A percentile compares a stretch with the other conserved stretches of the same genome.
phyloP scores from a whole-genome alignment of 2,113 vertebrate species.

The Carassius auratus region DNA sequence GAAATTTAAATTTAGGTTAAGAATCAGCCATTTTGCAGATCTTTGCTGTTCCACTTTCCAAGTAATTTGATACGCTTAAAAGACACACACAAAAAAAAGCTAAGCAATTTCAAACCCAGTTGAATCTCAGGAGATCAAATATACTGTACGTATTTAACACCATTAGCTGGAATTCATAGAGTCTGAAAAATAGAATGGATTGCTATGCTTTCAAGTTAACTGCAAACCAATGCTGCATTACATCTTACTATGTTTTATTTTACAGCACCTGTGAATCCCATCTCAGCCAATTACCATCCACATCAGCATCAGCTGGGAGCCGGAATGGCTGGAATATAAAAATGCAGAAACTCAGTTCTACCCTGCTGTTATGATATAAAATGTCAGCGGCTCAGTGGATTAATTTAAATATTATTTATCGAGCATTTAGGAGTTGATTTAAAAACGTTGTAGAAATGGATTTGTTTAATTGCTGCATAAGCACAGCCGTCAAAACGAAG shows the following conservation, averaged over 20 bases:
- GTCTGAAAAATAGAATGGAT: not conserved
- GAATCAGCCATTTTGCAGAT: not conserved
- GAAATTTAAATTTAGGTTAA: constrained; percentile 26
- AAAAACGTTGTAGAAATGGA: not conserved
- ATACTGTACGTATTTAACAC: not conserved
- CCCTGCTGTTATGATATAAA: not conserved
- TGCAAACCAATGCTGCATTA: not conserved
- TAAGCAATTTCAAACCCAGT: not conserved
- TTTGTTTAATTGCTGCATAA: not conserved
- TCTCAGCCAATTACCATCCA: constrained; percentile 10
- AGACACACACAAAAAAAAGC: not conserved
- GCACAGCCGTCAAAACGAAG: not conserved
- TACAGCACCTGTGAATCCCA: constrained; percentile 15
- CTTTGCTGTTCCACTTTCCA: too few species aligned
- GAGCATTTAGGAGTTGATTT: not conserved
- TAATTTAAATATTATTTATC: not conserved
- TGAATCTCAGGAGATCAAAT: not conserved
- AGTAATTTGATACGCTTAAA: too few species aligned
- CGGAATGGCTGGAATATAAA: constrained; percentile 2
- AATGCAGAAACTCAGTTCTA: constrained; percentile 15
- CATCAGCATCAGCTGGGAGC: constrained; percentile 5
- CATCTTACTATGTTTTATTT: not conserved
- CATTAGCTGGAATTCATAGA: not conserved
- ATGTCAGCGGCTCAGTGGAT: constrained; percentile 20
- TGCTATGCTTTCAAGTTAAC: not conserved